Conservation (phyloP, 1,140 invertebrate species). For the Aphelinus certus region DNA sequence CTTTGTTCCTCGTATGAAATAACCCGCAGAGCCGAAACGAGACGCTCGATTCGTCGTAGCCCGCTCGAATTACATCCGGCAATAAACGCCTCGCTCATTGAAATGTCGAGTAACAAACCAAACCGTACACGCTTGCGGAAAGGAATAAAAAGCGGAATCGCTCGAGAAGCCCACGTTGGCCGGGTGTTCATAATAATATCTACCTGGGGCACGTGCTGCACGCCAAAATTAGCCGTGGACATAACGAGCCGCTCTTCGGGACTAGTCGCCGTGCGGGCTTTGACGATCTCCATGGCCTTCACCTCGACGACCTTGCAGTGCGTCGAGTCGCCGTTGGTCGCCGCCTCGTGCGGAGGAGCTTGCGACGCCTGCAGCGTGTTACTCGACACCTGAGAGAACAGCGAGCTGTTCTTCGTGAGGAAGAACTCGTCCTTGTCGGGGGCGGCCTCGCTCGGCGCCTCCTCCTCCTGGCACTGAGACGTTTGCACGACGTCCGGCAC, state of each 20-base stretch:
- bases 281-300: conserved; percentile 69
- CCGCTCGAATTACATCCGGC: too few relatives aligned
- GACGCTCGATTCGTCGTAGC: too few relatives aligned
- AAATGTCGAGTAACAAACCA: too few relatives aligned
- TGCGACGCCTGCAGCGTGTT: conserved; percentile 61
- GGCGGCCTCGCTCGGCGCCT: conserved; percentile 29
- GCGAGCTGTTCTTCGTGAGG: conserved; percentile 73
- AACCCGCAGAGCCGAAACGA: too few relatives aligned
- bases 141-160: too few relatives aligned
- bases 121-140: too few relatives aligned
- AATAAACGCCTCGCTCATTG: too few relatives aligned
- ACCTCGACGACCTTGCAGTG: conserved; percentile 68
- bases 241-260: conserved; percentile 60
- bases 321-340: conserved; percentile 26
- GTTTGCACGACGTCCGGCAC: conserved; percentile 58
- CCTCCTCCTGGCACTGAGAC: conserved; percentile 51
- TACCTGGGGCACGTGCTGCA: conserved; percentile 60
- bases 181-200: not conserved
- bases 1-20: too few relatives aligned
- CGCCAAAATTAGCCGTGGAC: conserved; percentile 56
- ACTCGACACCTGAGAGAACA: conserved; percentile 76
- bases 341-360: conserved; percentile 39
- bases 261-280: conserved; percentile 58
- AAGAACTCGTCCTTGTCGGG: conserved; percentile 64
- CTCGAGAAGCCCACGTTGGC: too few relatives aligned